These are phyloP conservation scores for Panagrolaimus sp. DNA, from an alignment of 1,140 invertebrate genomes.

Conservation along the genomic window DNA sequence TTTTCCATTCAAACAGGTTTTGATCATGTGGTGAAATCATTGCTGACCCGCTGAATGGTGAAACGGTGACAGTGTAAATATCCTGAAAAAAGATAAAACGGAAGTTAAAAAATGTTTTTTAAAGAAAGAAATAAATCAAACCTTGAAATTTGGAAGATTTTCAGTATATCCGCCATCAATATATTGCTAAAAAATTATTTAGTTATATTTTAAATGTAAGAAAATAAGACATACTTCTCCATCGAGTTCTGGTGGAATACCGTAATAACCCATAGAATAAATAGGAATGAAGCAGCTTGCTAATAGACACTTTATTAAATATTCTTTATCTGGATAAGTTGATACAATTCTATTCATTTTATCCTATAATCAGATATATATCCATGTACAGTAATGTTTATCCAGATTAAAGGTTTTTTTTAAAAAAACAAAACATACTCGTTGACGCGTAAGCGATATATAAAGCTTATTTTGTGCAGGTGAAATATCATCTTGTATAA, in stretches of 20 bases:
- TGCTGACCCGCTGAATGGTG: slow-evolving; percentile 57
- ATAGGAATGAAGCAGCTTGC: slow-evolving; percentile 61
- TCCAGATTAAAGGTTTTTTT: no score
- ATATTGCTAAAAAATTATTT: no score
- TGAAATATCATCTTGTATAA: slow-evolving; percentile 43
- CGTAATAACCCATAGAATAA: slow-evolving; percentile 56
- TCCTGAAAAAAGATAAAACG: slow-evolving; percentile 56
- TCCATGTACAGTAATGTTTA: no score
- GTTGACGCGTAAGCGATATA: slow-evolving; percentile 46
- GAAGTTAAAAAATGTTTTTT: no score
- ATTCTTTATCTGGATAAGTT: slow-evolving; percentile 26
- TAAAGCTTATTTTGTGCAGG: slow-evolving; percentile 33
- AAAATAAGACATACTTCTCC: no score
- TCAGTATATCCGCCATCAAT: not conserved
- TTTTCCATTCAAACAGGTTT: slow-evolving; percentile 53
- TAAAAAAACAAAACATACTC: slow-evolving; percentile 27
- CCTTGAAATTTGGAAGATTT: not conserved
- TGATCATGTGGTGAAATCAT: slow-evolving; percentile 43
- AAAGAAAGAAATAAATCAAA: not conserved
- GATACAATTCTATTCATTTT: slow-evolving; percentile 30
- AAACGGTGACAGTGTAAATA: slow-evolving; percentile 59
- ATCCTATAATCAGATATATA: slow-evolving; percentile 19
- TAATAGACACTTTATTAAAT: slow-evolving; percentile 53
- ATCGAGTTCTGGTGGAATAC: slow-evolving; percentile 53
- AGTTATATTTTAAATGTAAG: no score